A percentile compares a stretch with the other conserved stretches of the same genome.
Conservation (phyloP, 2,113 vertebrate species). For the Elephantulus edwardii region DNA sequence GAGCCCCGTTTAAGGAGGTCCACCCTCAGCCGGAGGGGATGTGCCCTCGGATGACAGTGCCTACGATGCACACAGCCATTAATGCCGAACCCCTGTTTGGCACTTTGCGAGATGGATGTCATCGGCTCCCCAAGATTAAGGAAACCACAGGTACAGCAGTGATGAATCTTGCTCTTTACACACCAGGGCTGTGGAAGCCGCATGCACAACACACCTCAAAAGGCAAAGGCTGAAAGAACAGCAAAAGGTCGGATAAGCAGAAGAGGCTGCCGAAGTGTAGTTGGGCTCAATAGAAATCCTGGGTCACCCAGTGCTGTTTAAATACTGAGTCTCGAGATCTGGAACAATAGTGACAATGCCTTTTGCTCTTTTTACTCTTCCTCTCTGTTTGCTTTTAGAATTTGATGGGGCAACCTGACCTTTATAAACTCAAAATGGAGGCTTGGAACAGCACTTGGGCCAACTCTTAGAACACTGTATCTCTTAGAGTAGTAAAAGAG, state of each 20-base stretch:
- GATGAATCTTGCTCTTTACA: slow-evolving; percentile 42
- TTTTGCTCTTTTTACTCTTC: slow-evolving; percentile 30
- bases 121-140: slow-evolving; percentile 97
- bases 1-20: slow-evolving; percentile 86
- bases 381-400: slow-evolving; percentile 21
- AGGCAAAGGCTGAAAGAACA: not conserved
- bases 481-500: not conserved
- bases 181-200: not conserved
- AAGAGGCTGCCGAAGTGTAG: not conserved
- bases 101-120: slow-evolving; percentile 91
- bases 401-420: not conserved
- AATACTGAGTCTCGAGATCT: not conserved
- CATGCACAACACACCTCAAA: slow-evolving; percentile 28
- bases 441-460: not conserved
- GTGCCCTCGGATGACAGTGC: slow-evolving; percentile 91
- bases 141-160: slow-evolving; percentile 99
- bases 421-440: slow-evolving; percentile 27
- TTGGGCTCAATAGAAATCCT: not conserved
- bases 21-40: slow-evolving; percentile 91
- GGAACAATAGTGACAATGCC: slow-evolving; percentile 26
- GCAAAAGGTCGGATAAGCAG: not conserved
- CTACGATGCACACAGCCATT: slow-evolving; percentile 90
- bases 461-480: not conserved
- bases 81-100: slow-evolving; percentile 91
- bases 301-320: not conserved